Evolutionary conservation across 2,113 vertebrate species (phyloP), one percentile per base, ranked within the genome.

Genomic region (Platysternon megacephalum): DNA sequence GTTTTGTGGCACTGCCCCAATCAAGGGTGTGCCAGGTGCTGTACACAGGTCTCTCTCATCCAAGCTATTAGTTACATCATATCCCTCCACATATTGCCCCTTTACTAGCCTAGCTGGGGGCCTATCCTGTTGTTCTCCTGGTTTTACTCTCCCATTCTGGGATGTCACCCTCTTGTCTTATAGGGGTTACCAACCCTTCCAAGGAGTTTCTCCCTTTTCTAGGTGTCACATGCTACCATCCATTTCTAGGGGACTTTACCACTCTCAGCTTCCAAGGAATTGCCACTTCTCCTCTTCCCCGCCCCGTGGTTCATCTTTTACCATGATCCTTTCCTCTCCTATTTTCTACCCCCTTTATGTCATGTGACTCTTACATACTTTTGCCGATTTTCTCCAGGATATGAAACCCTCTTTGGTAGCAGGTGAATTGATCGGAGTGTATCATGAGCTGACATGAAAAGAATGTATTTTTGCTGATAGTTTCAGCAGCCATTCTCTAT

Each of bases 401-500:
- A 17, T 4, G 56, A 82, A 2, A 6, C 0, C 6, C 7, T n/a
- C 53, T 78, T 52, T 48, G 9, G 14, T 21, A 3, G 39, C n/a
- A 46, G 58, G n/a, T 51, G 49, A 49, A 1, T 42, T 42, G 84
- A 8, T 48, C 52, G 51, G 16, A 0, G 26, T 53, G 1, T 11
- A 0, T 4, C 4, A 39, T 35, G 2, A 0, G 2, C 53, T 7
- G 42, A 56, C 1, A 14, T 79, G 35, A 55, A 79, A 39, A 0
- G 0, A 1, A 0, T 1, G 35, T 24, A 29, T 6, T 29, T 42
- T 84, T 68, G 65, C 0, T 0, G 0, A 32, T 13, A 7, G 35
- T 32, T 80, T 58, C 35, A 2, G 65, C 42, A 88, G 8, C 42
- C n/a, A n/a, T 68, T 8, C 49, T 72, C 4, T 49, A 10, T 32